Conservation (phyloP, 2,797 vertebrate genomes). For the Ctenopoma kingsleyae region DNA sequence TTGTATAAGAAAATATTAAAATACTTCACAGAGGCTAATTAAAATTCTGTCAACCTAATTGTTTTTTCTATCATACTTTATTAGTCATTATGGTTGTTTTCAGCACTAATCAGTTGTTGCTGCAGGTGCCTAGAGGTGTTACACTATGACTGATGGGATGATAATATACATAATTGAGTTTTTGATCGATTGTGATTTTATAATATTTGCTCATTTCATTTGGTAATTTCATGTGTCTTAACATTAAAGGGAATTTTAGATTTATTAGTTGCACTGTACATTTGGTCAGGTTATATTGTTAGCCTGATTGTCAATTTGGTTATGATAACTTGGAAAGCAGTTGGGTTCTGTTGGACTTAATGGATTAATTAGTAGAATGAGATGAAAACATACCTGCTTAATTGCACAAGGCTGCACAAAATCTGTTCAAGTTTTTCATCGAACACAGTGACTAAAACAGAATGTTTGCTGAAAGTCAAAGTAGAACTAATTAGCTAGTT, state of each 20-base stretch:
- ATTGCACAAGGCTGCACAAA: slow-evolving; percentile 48
- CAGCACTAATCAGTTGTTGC: slow-evolving; percentile 67
- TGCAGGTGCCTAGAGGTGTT: slow-evolving; percentile 51
- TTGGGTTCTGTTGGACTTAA: slow-evolving; percentile 27
- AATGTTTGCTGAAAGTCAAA: slow-evolving; percentile 32
- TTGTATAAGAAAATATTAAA: slow-evolving; percentile 33
- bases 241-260: slow-evolving; percentile 26
- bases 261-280: slow-evolving; percentile 32
- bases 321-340: slow-evolving; percentile 36
- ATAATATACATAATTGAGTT: slow-evolving; percentile 68
- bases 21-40: slow-evolving; percentile 53
- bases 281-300: slow-evolving; percentile 36
- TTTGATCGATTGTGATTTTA: slow-evolving; percentile 65
- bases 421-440: slow-evolving; percentile 54
- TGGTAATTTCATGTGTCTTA: slow-evolving; percentile 39
- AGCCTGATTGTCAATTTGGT: slow-evolving; percentile 29
- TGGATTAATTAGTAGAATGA: slow-evolving; percentile 38
- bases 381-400: slow-evolving; percentile 44
- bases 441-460: slow-evolving; percentile 36
- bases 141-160: slow-evolving; percentile 57
- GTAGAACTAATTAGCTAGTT: slow-evolving; percentile 53
- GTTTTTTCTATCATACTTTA: slow-evolving; percentile 46
- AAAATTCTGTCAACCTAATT: slow-evolving; percentile 59
- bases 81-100: slow-evolving; percentile 52
- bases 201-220: slow-evolving; percentile 65